Percentiles rank a stretch among this genome's conserved stretches.
These are phyloP conservation scores for Coendou prehensilis DNA, from an alignment of 2,797 vertebrate species.

Conservation along the genomic window DNA sequence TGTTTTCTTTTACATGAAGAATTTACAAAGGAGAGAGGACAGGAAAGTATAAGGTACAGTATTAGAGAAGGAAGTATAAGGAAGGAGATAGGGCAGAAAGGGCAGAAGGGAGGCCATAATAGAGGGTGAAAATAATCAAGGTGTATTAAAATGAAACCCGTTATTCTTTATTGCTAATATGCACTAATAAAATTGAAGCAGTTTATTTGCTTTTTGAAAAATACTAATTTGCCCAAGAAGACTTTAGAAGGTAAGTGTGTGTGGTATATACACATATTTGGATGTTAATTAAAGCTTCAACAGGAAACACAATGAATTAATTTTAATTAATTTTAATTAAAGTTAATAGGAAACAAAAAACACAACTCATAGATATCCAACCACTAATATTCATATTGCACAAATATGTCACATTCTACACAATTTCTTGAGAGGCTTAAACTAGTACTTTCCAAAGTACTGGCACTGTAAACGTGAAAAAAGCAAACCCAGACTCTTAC, in stretches of 20 bases:
- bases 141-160: background rate
- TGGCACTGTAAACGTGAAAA: background rate
- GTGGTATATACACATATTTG: background rate
- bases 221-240: background rate
- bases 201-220: background rate
- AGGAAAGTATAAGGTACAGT: background rate
- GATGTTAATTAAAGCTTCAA: background rate
- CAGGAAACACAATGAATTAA: background rate
- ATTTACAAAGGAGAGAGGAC: background rate
- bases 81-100: background rate
- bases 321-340: background rate
- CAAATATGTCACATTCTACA: background rate
- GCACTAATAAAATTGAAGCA: background rate
- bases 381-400: background rate
- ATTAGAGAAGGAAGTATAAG: background rate
- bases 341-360: background rate
- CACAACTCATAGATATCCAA: background rate
- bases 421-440: background rate
- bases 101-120: background rate
- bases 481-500: background rate
- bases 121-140: background rate
- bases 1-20: background rate
- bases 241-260: background rate
- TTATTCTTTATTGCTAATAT: background rate
- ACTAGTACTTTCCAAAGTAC: background rate